phyloP scores from a whole-genome alignment of 2,888 invertebrate species.

The Loripinus fragilis region DNA sequence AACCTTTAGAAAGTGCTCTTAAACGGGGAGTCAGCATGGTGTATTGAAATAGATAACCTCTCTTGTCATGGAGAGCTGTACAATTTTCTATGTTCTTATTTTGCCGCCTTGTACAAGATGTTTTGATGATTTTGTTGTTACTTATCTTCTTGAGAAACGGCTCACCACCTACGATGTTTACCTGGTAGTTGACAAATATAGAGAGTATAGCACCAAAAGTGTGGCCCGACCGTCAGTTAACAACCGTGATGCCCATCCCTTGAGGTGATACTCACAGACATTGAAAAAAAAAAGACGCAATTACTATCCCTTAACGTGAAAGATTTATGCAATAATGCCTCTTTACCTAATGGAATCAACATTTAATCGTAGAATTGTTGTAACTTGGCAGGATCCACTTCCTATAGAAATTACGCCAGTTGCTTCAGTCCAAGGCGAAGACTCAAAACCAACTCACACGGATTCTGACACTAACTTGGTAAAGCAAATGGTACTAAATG shows the following conservation, averaged over 20 bases:
- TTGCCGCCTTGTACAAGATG: background rate
- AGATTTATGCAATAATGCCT: background rate
- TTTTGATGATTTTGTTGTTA: too few relatives aligned
- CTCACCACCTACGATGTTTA: background rate
- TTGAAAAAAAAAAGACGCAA: background rate
- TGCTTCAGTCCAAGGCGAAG: background rate
- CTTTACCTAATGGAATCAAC: background rate
- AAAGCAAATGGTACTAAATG: slow-evolving; percentile 1
- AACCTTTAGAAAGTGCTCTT: too few relatives aligned
- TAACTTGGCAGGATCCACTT: background rate
- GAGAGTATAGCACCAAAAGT: slow-evolving; percentile 19
- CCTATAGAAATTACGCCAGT: background rate
- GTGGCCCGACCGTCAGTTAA: background rate
- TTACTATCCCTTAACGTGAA: background rate
- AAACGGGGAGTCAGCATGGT: too few relatives aligned
- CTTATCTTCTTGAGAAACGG: background rate
- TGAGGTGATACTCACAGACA: background rate
- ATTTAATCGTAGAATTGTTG: background rate
- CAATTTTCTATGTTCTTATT: background rate
- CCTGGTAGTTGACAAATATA: background rate
- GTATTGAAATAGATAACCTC: too few relatives aligned
- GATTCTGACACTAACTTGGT: background rate
- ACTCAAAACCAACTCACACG: background rate
- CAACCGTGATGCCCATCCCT: background rate
- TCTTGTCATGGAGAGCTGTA: background rate